Percentiles rank a stretch among this genome's conserved stretches.
These are phyloP conservation scores for Imbricaverruca yamaguchii DNA, from an alignment of 2,888 invertebrate genomes.

Conservation along the genomic window DNA sequence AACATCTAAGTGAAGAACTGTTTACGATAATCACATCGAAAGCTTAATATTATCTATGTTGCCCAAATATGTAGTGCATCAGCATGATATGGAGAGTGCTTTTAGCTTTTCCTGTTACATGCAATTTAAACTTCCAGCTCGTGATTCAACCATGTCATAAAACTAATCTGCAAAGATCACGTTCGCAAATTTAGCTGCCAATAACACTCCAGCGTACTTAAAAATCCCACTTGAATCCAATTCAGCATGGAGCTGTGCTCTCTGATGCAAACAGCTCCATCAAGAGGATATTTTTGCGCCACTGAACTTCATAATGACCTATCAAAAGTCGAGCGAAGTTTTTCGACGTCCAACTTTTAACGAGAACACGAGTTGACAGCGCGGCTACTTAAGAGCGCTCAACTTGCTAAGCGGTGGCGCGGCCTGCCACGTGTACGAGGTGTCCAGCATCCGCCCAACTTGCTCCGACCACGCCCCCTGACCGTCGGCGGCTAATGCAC, in stretches of 20 bases:
- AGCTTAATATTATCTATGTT: too few species aligned
- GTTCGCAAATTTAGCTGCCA: too few species aligned
- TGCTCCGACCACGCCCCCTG: neutral
- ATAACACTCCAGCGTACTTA: too few species aligned
- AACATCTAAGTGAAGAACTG: too few species aligned
- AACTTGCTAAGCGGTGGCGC: neutral
- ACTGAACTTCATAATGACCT: constrained; percentile 4
- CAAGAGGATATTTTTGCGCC: neutral
- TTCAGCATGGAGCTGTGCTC: neutral
- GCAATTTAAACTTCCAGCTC: too few species aligned
- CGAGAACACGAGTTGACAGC: neutral
- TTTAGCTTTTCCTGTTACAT: too few species aligned
- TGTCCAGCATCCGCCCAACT: neutral
- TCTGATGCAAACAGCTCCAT: neutral
- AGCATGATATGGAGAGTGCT: too few species aligned
- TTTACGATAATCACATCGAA: too few species aligned
- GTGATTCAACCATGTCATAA: too few species aligned
- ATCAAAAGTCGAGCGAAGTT: neutral
- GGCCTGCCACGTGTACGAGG: neutral
- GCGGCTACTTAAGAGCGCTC: neutral
- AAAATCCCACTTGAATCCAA: too few species aligned
- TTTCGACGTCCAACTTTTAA: neutral
- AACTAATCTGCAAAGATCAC: too few species aligned
- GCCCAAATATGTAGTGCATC: too few species aligned
- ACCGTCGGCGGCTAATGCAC: neutral